Percentiles rank a stretch among this genome's conserved stretches.
These are phyloP conservation scores for Madoqua kirkii DNA, from an alignment of 2,113 vertebrate species.

Conservation along the genomic window DNA sequence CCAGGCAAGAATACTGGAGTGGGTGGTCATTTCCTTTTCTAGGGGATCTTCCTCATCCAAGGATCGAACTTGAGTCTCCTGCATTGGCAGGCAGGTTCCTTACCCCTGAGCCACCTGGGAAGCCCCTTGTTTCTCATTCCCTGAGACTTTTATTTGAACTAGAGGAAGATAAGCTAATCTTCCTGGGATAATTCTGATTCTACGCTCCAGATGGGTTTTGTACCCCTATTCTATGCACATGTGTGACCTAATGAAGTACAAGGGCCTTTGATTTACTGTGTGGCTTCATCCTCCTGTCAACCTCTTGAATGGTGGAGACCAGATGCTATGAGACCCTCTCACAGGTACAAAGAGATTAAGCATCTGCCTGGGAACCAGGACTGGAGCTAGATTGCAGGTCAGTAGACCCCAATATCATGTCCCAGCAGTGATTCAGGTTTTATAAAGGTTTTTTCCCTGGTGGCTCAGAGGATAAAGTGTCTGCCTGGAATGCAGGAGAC, in stretches of 20 bases:
- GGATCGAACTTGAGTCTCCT: neutral
- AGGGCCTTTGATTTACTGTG: neutral
- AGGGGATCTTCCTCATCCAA: neutral
- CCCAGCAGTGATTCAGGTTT: neutral
- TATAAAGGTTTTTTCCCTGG: neutral
- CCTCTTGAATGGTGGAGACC: fast-evolving
- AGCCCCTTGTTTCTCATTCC: neutral
- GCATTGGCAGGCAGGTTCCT: neutral
- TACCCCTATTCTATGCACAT: fast-evolving
- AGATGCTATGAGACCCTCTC: neutral
- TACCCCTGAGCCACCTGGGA: neutral
- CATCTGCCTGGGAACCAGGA: neutral
- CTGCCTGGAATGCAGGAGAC: no score
- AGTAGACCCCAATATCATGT: neutral
- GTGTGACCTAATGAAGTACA: neutral
- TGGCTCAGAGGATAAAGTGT: no score
- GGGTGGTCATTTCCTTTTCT: neutral
- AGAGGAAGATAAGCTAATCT: neutral
- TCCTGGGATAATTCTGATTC: neutral
- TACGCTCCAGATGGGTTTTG: fast-evolving
- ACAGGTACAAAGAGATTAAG: fast-evolving
- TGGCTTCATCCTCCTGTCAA: neutral
- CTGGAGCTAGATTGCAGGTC: neutral
- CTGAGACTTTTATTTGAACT: neutral
- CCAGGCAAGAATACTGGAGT: neutral